These are phyloP conservation scores for Pseudochromis fuscus DNA, from an alignment of 2,797 vertebrate species.

Conservation along the genomic window DNA sequence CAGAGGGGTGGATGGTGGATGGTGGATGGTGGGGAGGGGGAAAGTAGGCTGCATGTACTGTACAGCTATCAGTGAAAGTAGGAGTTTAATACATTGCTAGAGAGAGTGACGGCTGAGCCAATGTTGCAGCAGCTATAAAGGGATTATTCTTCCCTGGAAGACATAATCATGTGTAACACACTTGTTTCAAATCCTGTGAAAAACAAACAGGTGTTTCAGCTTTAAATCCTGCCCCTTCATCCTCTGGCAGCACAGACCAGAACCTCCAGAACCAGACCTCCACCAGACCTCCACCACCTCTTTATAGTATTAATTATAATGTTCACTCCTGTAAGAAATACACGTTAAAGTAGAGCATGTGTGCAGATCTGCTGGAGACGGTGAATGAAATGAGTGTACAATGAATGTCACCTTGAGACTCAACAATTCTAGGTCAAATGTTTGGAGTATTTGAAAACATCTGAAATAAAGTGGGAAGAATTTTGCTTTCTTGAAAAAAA, in stretches of 20 bases:
- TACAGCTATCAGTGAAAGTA: slow-evolving; percentile 65
- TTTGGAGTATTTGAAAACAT: background rate
- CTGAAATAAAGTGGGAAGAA: too few species aligned
- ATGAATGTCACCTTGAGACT: slow-evolving; percentile 1
- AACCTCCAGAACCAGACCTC: slow-evolving; percentile 17
- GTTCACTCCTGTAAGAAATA: background rate
- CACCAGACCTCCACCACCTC: too few species aligned
- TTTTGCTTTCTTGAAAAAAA: too few species aligned
- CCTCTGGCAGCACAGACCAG: slow-evolving; percentile 23
- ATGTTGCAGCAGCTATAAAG: slow-evolving; percentile 73
- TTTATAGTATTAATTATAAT: too few species aligned
- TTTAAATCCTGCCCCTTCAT: slow-evolving; percentile 61
- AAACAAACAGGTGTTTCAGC: slow-evolving; percentile 81
- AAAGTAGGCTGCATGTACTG: slow-evolving; percentile 64
- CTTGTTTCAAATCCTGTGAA: slow-evolving; percentile 79
- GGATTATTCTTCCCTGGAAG: slow-evolving; percentile 80
- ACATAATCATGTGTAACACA: slow-evolving; percentile 81
- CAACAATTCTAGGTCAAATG: background rate
- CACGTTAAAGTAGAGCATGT: background rate
- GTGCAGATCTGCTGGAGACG: background rate
- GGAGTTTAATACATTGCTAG: slow-evolving; percentile 74
- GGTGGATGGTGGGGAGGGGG: too few species aligned
- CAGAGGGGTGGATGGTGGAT: too few species aligned
- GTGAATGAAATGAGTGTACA: background rate
- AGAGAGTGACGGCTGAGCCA: slow-evolving; percentile 68